Base-by-base conservation (phyloP, 2,888 invertebrate genomes). In the Minunthozetes semirufus region DNA sequence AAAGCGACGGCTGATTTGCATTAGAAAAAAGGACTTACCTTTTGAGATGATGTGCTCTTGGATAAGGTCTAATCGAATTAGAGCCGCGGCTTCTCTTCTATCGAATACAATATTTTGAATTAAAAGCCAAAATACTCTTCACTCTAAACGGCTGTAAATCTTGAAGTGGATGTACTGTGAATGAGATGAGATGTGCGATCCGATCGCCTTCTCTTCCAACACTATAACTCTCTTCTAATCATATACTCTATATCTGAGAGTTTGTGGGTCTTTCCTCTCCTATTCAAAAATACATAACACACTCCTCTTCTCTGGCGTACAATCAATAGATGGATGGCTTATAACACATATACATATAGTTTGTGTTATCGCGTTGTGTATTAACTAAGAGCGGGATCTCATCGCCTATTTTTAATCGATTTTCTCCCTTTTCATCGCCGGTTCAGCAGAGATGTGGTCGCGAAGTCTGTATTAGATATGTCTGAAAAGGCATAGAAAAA, bases 11-110 rank as follows among this genome's bases (percentile, higher is more conserved):
- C 15, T 33, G 6, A 63, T 63, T 63, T 63, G 68, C 68, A 68
- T 68, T 9, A 22, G 22, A 38, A 68, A 68, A 68, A 68, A 68
- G n/a, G 42, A 22, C 68, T 68, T 68, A 68, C 68, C 68, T 68
- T 19, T 42, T 27, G 27, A 17, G 61, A 33, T 61, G 17, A 29
- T 59, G 11, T 19, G 59, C 25, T 59, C 33, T 4, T 11, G 5
- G 61, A 61, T 68, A 68, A 68, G 68, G 68, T 68, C 68, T 68
- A 46, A 68, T 68, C 68, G 42, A 68, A 46, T 68, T 46, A 68
- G 38, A 68, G 46, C 68, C 19, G 29, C 42, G 68, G 68, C 42
- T 42, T n/a, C 46, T 48, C 17, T 48, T 48, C 25, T 56, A 3
- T 56, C 33, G 33, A 33, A 5, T 33, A 33, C 33, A 33, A 19